Conservation (phyloP, 1,140 invertebrate genomes). For the Arion vulgaris region DNA sequence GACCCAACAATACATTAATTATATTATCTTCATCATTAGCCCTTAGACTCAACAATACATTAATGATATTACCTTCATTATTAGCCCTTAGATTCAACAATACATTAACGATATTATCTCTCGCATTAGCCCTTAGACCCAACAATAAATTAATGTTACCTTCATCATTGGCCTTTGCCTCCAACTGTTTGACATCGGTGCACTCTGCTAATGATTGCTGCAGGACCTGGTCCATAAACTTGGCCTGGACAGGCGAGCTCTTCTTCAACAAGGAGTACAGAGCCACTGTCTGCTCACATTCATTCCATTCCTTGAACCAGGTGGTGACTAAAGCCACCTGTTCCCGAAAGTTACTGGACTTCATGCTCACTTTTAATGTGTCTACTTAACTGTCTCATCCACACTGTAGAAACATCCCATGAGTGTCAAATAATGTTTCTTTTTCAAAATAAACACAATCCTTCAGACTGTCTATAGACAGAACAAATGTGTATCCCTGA, state of each 20-base stretch:
- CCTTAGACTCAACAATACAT: no score
- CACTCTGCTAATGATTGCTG: constrained; percentile 80
- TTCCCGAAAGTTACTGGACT: constrained; percentile 82
- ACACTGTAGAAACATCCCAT: not conserved
- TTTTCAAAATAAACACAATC: no score
- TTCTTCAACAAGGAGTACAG: constrained; percentile 88
- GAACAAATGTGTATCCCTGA: no score
- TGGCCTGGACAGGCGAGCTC: constrained; percentile 82
- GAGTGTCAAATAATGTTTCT: not conserved
- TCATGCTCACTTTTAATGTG: constrained; percentile 54
- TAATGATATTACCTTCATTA: no score
- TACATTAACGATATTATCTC: no score
- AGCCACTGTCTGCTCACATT: constrained; percentile 91
- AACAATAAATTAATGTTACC: constrained; percentile 70
- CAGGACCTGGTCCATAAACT: constrained; percentile 83
- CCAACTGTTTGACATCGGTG: constrained; percentile 78
- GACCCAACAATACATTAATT: no score
- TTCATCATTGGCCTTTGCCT: constrained; percentile 87
- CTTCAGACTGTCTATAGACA: no score
- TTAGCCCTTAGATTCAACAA: no score
- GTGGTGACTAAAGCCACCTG: constrained; percentile 86
- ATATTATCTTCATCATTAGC: no score
- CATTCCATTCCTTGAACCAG: constrained; percentile 92
- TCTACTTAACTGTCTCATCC: not conserved
- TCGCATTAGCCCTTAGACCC: no score